Conservation (phyloP, 2,888 invertebrate species). For the Epinotia nisella region DNA sequence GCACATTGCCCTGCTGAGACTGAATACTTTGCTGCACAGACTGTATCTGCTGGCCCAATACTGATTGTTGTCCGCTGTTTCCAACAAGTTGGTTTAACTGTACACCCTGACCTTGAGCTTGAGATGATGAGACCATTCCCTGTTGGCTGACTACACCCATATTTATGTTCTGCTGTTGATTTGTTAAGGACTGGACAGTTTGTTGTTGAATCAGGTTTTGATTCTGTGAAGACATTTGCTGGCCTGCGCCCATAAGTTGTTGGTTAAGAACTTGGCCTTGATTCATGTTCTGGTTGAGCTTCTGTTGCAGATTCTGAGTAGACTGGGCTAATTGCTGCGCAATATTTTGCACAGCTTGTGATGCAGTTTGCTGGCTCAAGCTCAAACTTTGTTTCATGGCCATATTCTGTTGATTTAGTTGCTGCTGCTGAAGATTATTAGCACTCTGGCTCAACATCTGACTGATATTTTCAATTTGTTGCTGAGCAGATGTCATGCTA, state of each 20-base stretch:
- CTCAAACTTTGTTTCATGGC: conserved; percentile 77
- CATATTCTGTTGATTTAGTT: conserved; percentile 75
- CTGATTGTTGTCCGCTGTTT: conserved; percentile 70
- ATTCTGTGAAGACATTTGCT: conserved; percentile 74
- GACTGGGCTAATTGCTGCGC: conserved; percentile 79
- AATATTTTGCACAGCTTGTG: conserved; percentile 78
- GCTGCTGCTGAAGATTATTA: conserved; percentile 77
- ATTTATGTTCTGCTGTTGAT: conserved; percentile 77
- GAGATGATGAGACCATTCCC: conserved; percentile 73
- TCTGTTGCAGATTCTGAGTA: conserved; percentile 72
- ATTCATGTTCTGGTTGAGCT: conserved; percentile 74
- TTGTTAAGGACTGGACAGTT: conserved; percentile 73
- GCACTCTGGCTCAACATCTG: conserved; percentile 84
- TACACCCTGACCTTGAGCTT: conserved; percentile 70
- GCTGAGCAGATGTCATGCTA: conserved; percentile 85
- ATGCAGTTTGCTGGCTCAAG: conserved; percentile 74
- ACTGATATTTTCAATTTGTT: conserved; percentile 86
- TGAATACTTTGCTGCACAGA: conserved; percentile 78
- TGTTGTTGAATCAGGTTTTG: conserved; percentile 77
- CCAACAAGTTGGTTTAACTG: conserved; percentile 79
- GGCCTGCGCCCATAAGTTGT: conserved; percentile 80
- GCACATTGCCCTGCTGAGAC: conserved; percentile 70
- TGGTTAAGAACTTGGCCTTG: conserved; percentile 77
- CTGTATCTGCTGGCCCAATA: conserved; percentile 81
- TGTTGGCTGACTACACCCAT: conserved; percentile 78